Evolutionary conservation across 2,888 invertebrate genomes (phyloP).

Genomic region (Tachina lurida): DNA sequence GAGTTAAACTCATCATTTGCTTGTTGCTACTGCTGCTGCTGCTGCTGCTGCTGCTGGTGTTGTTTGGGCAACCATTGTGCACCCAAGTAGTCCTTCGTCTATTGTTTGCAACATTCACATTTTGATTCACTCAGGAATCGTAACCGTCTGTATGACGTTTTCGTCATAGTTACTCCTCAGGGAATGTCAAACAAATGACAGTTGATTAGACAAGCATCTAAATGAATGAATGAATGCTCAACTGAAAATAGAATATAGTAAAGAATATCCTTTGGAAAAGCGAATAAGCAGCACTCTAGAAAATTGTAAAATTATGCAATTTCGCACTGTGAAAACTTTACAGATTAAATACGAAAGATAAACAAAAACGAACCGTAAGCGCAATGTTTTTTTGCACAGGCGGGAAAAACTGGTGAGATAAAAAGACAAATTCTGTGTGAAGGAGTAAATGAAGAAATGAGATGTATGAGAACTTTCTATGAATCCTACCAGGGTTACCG

Average conservation of each 20-base stretch:
- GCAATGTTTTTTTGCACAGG: background rate
- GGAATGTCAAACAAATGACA: conserved; percentile 82
- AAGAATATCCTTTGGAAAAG: conserved; percentile 28
- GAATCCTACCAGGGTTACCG: no score
- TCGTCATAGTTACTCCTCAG: conserved; percentile 77
- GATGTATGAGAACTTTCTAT: no score
- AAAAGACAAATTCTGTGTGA: background rate
- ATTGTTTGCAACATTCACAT: conserved; percentile 20
- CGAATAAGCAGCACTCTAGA: conserved; percentile 80
- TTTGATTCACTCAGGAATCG: conserved; percentile 17
- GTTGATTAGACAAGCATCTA: conserved; percentile 82
- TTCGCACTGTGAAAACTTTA: conserved; percentile 72
- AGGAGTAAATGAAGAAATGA: no score
- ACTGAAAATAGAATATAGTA: conserved; percentile 28
- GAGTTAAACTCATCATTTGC: conserved; percentile 65
- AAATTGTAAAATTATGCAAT: conserved; percentile 82
- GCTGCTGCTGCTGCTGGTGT: background rate
- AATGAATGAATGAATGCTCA: conserved; percentile 73
- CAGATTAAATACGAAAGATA: conserved; percentile 70
- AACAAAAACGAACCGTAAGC: conserved; percentile 41
- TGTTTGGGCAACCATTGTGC: conserved; percentile 35
- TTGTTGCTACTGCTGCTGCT: conserved; percentile 44
- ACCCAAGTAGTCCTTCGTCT: conserved; percentile 42
- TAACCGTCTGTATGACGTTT: conserved; percentile 62
- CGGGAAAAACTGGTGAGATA: conserved; percentile 1